Base-by-base conservation (phyloP, 1,140 invertebrate genomes). In the Drosophila santomea region DNA sequence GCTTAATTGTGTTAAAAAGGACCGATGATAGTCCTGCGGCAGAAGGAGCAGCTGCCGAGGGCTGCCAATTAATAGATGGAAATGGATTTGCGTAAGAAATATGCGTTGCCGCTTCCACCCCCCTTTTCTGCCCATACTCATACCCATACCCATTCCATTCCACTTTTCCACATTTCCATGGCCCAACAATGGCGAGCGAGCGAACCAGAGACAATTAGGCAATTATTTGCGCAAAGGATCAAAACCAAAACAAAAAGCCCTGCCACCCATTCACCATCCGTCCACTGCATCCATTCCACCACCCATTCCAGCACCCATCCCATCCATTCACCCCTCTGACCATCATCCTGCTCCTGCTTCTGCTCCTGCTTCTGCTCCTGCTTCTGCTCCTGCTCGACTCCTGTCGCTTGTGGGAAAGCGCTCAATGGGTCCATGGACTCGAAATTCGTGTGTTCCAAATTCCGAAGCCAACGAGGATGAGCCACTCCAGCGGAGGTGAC, bases 211-310 rank as follows among this genome's bases (percentile, higher is more conserved):
- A 91, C 83, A 91, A 91, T 91, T 91, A 91, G 80, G 88, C 83
- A 91, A 91, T 91, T 91, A 91, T 91, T 91, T 91, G 77, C 89
- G 89, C 78, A 91, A 91, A 91, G 89, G 89, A 91, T 91, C 84
- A 91, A 77, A 78, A 80, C 80, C 84, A 88, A 84, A 88, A 89
- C 84, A 89, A 89, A 88, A 88, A 84, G 85, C 80, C 75, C 60
- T 58, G 58, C 74, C 45, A 63, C 32, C 56, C 66, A 78, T 51
- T 50, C 48, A 35, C 48, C 48, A 32, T n/a, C 48, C 48, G 23
- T 57, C 36, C 38, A 66, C 41, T 39, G 32, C 38, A 39, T 38
- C 14, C 14, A 38, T 38, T 8, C 35, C 11, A 36, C 7, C 20
- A 20, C 2, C 35, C 35, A 36, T 12, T 14, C 12, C 38, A 39